Conservation (phyloP, 2,888 invertebrate genomes). For the Pachymerium ferrugineum region DNA sequence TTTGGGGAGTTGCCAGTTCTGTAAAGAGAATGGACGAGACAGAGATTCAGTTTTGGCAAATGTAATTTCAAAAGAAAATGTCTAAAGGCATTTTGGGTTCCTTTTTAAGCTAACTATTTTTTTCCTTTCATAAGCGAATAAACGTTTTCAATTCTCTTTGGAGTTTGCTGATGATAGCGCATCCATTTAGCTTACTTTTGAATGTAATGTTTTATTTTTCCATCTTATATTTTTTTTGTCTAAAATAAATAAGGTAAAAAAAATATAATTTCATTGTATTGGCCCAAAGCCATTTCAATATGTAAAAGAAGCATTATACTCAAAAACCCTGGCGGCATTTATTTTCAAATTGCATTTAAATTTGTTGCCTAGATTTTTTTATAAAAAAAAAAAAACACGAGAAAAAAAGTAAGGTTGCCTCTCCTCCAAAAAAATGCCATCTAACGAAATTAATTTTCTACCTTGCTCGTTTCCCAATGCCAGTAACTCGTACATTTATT, state of each 20-base stretch:
- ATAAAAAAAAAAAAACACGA: background rate
- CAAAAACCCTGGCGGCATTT: background rate
- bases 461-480: background rate
- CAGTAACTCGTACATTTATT: background rate
- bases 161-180: constrained; percentile 23
- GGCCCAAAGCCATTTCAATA: constrained; percentile 1
- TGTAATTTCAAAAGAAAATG: constrained; percentile 14
- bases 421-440: background rate
- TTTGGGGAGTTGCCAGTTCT: background rate
- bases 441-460: background rate
- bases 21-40: constrained; percentile 1
- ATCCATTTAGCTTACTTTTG: constrained; percentile 15
- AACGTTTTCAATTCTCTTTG: constrained; percentile 18
- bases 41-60: constrained; percentile 5
- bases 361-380: constrained; percentile 16
- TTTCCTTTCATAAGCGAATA: background rate
- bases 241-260: background rate
- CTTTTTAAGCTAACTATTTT: constrained; percentile 15
- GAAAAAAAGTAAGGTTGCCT: background rate
- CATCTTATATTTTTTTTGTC: background rate
- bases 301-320: background rate
- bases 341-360: constrained; percentile 22
- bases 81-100: constrained; percentile 20
- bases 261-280: constrained; percentile 17
- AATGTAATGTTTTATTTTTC: background rate